Evolutionary conservation across 2,797 vertebrate genomes (phyloP).

Genomic region (Aviceda leuphotes): DNA sequence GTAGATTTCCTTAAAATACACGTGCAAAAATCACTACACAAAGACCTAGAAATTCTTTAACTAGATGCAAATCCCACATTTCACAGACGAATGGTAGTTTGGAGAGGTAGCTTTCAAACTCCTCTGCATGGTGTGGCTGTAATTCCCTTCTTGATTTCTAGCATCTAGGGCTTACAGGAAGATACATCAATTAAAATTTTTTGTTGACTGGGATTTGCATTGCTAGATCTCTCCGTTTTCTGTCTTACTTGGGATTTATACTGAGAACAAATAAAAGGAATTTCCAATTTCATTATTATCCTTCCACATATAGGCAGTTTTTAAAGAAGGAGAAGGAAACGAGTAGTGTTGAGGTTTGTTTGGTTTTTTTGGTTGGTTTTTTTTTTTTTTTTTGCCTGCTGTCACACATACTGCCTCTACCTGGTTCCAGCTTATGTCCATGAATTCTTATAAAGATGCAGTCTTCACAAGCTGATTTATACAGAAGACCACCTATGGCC

Average conservation of each 20-base stretch:
- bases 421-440: background rate
- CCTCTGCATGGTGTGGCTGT: background rate
- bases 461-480: background rate
- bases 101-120: background rate
- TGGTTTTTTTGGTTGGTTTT: too few species aligned
- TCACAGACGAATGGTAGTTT: background rate
- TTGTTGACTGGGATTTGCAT: background rate
- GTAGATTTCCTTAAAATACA: background rate
- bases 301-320: background rate
- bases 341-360: background rate
- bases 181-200: background rate
- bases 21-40: background rate
- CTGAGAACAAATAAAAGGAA: background rate
- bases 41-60: background rate
- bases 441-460: background rate
- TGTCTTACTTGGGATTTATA: background rate
- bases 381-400: rapidly evolving
- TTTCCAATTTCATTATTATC: background rate
- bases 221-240: background rate
- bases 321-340: background rate
- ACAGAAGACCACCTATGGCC: background rate
- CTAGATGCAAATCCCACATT: background rate
- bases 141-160: background rate
- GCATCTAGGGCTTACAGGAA: background rate
- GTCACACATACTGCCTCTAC: background rate